Base-by-base conservation (phyloP, 2,797 vertebrate species). In the Thaleichthys pacificus region DNA sequence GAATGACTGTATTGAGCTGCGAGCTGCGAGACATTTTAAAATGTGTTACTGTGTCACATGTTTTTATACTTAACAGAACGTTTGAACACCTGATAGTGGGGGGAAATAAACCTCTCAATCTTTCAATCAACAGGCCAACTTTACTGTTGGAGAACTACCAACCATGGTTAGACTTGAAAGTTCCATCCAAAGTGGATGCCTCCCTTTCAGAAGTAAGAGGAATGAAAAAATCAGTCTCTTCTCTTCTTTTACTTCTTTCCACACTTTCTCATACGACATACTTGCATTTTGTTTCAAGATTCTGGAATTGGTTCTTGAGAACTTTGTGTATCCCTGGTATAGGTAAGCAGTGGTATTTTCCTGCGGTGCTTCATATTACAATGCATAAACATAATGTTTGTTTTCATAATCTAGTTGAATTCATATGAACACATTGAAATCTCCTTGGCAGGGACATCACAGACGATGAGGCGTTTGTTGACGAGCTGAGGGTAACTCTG, bases 281-380 rank as follows among this genome's bases (percentile, higher is more conserved):
- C 60, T 68, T 38, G 6, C 28, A 21, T 60, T 74, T 63, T 76
- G 61, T 68, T 65, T 69, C 3, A 70, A 99, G 97, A 96, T 99
- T 77, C 92, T 99, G 88, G 97, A 99, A 76, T 82, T 98, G 81
- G 96, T 99, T 76, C 90, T 99, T 82, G 97, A 99, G 89, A 98
- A 99, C 65, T 99, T 98, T 89, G 94, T 99, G 69, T 96, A 99
- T 87, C 97, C 97, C 0, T 99, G 97, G 97, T 99, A 98, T 85
- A 96, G 97, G 97, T 99, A 93, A 3, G 91, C 70, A 30, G 67
- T 81, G 81, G 28, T 32, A 38, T 54, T 24, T 51, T 17, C 21
- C 2, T 26, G 3, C 22, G 3, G 66, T 35, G 3, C 26, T 49
- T 8, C 2, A 2, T 61, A 60, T 42, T 63, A 24, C 56, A 64